Evolutionary conservation across 1,140 invertebrate species (phyloP).

Genomic region (Drosophila littoralis): DNA sequence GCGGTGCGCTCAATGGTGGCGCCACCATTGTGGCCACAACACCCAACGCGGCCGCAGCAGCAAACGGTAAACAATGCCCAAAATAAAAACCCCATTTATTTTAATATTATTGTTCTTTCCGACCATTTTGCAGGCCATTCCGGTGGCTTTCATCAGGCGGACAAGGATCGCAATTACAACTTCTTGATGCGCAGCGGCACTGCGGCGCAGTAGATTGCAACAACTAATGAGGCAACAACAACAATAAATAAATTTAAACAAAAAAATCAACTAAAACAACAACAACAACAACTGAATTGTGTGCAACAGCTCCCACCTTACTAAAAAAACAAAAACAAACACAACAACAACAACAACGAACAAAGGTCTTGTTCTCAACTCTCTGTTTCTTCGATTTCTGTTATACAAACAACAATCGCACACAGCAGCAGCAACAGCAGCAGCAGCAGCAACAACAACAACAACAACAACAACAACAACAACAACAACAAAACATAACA

Average conservation of each 20-base stretch:
- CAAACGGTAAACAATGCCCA: conserved; percentile 56
- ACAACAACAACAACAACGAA: conserved; percentile 34
- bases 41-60: conserved; percentile 35
- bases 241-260: conserved; percentile 8
- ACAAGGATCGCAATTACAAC: conserved; percentile 73
- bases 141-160: conserved; percentile 62
- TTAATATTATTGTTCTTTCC: too few relatives aligned
- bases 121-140: conserved; percentile 15
- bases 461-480: too few relatives aligned
- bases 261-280: conserved; percentile 31
- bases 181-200: conserved; percentile 69
- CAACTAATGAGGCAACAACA: conserved; percentile 8
- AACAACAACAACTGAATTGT: conserved; percentile 73
- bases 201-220: conserved; percentile 55
- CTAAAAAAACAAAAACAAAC: conserved; percentile 28
- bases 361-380: conserved; percentile 20
- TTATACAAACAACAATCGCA: conserved; percentile 43
- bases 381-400: conserved; percentile 35
- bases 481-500: conserved; percentile 50
- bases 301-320: conserved; percentile 79
- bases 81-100: too few relatives aligned
- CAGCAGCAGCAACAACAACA: conserved; percentile 61
- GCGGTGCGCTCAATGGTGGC: conserved; percentile 14
- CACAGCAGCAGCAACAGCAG: conserved; percentile 46
- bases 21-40: conserved; percentile 62